Evolutionary conservation across 2,888 invertebrate species (phyloP), one percentile per base, ranked within the genome.

Genomic region (Tiliacea aurago): DNA sequence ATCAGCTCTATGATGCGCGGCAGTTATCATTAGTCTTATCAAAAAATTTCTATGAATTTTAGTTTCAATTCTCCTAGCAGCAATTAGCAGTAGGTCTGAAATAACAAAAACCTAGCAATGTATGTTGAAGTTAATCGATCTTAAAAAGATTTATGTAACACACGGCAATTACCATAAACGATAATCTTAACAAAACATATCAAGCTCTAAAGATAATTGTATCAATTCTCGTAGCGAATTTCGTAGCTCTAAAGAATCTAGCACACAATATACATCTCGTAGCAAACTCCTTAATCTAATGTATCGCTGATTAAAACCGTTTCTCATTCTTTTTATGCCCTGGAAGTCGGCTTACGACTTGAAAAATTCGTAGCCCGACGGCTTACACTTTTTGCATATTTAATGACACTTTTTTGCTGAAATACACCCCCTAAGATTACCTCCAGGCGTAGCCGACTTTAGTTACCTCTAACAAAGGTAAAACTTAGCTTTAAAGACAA

Each of bases 331-430:
- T 56, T 43, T 11, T 43, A 83, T 67, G 33, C 13, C 49, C 5
- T 58, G n/a, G 20, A 71, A 71, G 33, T 47, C 71, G n/a, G 15
- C 68, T 73, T 62, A 61, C 28, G 43, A 55, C 62, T 69, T 65
- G 41, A 63, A 53, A 73, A 78, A 83, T 83, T 78, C 58, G 33
- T 65, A 69, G 37, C 49, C 70, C 55, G 65, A 43, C 65, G 63
- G 73, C 58, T 73, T 64, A 68, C 55, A 78, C 49, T 69, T 78
- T 83, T 83, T 79, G 80, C 83, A 80, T 80, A 83, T 66, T 73
- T 69, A 66, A 73, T 51, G 45, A 72, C 47, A 61, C 59, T 63
- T 83, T 78, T 83, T 77, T 67, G 23, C 79, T 61, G 58, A 66
- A 83, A 78, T 47, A 10, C 64, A 61, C 43, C 78, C 59, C 23